Percentiles rank a stretch among this genome's conserved stretches.
phyloP scores from a whole-genome alignment of 2,113 vertebrate species.

The Rhea americana region DNA sequence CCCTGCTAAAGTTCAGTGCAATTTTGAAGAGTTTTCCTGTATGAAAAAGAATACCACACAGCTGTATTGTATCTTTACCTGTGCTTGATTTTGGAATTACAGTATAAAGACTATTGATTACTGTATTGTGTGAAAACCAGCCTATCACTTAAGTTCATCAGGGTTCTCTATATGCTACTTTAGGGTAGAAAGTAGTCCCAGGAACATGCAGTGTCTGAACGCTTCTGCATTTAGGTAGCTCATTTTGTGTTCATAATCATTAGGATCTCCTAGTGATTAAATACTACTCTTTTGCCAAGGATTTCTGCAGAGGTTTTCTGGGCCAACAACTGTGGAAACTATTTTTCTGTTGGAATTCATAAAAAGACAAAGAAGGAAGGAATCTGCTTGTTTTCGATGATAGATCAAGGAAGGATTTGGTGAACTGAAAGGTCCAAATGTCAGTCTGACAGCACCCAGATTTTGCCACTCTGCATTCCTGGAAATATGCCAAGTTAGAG shows the following conservation, averaged over 20 bases:
- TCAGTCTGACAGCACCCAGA: background rate
- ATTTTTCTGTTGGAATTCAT: conserved; percentile 10
- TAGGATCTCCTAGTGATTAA: conserved; percentile 18
- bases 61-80: background rate
- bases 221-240: background rate
- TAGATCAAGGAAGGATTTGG: background rate
- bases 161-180: background rate
- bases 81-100: background rate
- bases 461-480: background rate
- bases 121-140: background rate
- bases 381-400: background rate
- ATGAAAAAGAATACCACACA: background rate
- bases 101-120: background rate
- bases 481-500: background rate
- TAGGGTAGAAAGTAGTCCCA: background rate
- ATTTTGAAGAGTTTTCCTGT: background rate
- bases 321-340: conserved; percentile 39
- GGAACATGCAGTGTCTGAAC: background rate
- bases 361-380: conserved; percentile 3
- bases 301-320: conserved; percentile 8
- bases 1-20: background rate
- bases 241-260: background rate
- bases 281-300: conserved; percentile 6
- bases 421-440: background rate
- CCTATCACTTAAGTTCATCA: background rate